Percentiles rank a stretch among this genome's conserved stretches.
Conservation (phyloP, 2,888 invertebrate genomes). For the Acanthosepion lycidas region DNA sequence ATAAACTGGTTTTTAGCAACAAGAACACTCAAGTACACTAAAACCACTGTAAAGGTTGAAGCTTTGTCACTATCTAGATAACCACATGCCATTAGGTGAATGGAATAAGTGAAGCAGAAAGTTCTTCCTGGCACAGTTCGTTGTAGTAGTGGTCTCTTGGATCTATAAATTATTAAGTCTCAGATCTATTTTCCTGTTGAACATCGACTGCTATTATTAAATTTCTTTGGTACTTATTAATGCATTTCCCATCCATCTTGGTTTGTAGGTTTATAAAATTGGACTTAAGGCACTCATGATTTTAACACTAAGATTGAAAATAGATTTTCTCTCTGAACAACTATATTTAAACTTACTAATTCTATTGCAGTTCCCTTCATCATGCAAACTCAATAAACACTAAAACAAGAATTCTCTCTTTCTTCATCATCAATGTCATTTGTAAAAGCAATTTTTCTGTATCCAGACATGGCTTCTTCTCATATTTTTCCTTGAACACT, state of each 20-base stretch:
- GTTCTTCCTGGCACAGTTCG: background rate
- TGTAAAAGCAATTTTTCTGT: background rate
- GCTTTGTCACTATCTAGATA: background rate
- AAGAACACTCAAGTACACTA: background rate
- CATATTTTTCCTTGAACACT: background rate
- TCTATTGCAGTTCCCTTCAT: background rate
- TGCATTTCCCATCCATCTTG: background rate
- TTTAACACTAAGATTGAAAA: background rate
- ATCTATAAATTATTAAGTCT: conserved; percentile 20
- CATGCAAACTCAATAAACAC: background rate
- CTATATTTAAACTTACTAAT: conserved; percentile 1
- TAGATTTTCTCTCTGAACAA: background rate
- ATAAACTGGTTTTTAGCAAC: background rate
- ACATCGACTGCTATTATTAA: background rate
- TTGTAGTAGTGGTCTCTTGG: background rate
- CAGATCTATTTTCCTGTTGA: background rate
- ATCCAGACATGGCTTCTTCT: background rate
- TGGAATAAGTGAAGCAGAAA: background rate
- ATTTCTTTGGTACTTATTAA: background rate
- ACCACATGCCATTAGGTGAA: background rate
- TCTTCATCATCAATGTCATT: background rate
- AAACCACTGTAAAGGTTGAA: background rate
- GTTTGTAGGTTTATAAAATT: background rate
- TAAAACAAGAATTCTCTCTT: background rate
- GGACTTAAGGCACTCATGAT: background rate